phyloP scores from a whole-genome alignment of 2,888 invertebrate species.

The Perithous albicinctus region DNA sequence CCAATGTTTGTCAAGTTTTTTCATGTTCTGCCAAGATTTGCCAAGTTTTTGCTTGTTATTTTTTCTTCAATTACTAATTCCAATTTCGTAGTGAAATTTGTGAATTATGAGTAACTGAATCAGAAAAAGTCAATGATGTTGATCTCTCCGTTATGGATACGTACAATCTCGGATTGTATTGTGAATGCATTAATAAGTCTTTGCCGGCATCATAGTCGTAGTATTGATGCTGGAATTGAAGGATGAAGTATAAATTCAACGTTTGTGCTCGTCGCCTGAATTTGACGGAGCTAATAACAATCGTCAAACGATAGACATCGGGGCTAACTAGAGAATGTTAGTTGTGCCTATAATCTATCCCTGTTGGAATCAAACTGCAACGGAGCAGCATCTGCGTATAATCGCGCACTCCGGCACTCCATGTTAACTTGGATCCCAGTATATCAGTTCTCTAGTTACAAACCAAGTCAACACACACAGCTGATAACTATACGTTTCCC shows the following conservation, averaged over 20 bases:
- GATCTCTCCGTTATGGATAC: too few species aligned
- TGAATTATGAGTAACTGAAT: too few species aligned
- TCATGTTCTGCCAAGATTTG: too few species aligned
- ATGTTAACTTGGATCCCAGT: conserved; percentile 18
- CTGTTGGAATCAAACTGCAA: conserved; percentile 13
- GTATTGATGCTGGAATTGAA: too few species aligned
- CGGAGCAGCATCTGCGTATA: background rate
- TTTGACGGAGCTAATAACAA: conserved; percentile 26
- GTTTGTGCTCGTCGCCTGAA: background rate
- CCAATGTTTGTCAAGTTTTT: too few species aligned
- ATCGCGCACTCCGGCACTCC: conserved; percentile 14
- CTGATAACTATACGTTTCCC: background rate
- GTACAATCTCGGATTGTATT: too few species aligned
- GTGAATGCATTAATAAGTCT: too few species aligned
- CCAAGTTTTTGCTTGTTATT: too few species aligned
- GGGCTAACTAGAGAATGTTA: background rate
- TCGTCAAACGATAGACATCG: conserved; percentile 11
- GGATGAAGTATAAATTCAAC: background rate
- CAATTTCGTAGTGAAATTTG: too few species aligned
- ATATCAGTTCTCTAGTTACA: conserved; percentile 2
- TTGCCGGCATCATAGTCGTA: too few species aligned
- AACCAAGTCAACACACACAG: background rate
- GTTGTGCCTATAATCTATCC: conserved; percentile 18
- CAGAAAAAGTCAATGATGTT: too few species aligned
- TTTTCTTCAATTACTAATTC: too few species aligned